Conservation (phyloP, 1,140 invertebrate genomes). For the Ips typographus region DNA sequence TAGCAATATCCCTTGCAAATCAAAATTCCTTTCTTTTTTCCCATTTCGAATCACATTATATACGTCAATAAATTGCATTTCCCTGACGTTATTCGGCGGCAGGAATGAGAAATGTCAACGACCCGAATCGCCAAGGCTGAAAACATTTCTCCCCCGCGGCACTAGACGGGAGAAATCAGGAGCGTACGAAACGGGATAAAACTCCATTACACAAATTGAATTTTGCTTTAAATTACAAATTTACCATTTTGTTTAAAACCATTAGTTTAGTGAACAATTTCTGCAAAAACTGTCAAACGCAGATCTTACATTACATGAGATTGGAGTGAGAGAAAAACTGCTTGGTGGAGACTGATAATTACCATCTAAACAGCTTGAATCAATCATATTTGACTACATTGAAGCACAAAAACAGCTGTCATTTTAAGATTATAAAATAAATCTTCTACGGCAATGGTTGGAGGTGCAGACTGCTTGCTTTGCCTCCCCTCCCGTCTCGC, state of each 20-base stretch:
- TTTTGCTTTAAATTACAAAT: no score
- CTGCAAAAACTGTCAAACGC: no score
- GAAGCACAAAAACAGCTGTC: no score
- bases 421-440: neutral
- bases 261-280: no score
- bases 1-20: conserved; percentile 15
- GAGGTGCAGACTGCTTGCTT: conserved; percentile 31
- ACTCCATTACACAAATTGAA: no score
- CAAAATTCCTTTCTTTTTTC: conserved; percentile 19
- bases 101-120: conserved; percentile 38
- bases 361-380: no score
- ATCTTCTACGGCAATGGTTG: conserved; percentile 20
- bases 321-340: no score
- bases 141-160: conserved; percentile 29
- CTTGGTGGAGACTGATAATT: no score
- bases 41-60: conserved; percentile 26
- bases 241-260: no score
- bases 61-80: conserved; percentile 36
- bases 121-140: conserved; percentile 34
- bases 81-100: conserved; percentile 28
- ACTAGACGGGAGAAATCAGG: conserved; percentile 3
- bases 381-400: no score
- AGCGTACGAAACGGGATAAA: neutral
- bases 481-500: conserved; percentile 12
- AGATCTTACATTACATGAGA: no score